Evolutionary conservation across 2,113 vertebrate genomes (phyloP).

Genomic region (Microcebus jonahi): DNA sequence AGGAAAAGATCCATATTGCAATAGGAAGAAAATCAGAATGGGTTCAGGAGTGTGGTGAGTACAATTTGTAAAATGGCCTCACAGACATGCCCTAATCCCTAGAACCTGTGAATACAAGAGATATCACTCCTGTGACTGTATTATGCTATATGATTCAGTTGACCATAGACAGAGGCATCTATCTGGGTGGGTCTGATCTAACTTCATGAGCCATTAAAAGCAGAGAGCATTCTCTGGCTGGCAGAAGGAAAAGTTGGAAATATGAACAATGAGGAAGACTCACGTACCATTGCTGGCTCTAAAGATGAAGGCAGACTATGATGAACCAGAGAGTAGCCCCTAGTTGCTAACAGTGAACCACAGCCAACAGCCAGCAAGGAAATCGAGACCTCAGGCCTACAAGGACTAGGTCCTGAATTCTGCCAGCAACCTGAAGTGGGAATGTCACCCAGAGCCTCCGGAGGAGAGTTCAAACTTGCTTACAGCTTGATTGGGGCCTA

Average conservation of each 20-base stretch:
- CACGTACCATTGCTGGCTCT: not conserved
- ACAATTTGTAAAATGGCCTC: not conserved
- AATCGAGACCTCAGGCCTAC: not conserved
- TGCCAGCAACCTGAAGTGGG: not conserved
- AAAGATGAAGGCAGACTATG: not conserved
- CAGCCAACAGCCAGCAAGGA: not conserved
- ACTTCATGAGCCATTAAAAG: not conserved
- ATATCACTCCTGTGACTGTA: not conserved
- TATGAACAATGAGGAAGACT: not conserved
- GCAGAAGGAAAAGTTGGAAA: not conserved
- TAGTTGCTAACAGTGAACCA: not conserved
- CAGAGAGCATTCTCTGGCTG: not conserved
- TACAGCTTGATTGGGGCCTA: not conserved
- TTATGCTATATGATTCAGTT: not conserved
- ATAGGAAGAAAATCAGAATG: not conserved
- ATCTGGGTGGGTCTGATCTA: not conserved
- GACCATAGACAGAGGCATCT: not conserved
- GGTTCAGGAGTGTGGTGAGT: not conserved
- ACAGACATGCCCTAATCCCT: not conserved
- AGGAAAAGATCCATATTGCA: not conserved
- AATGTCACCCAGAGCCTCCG: not conserved
- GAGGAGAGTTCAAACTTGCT: not conserved
- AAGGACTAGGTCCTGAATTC: not conserved
- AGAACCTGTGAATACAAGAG: not conserved
- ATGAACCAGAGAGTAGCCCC: not conserved